Evolutionary conservation across 2,113 vertebrate species (phyloP), one percentile per base, ranked within the genome.

Genomic region (Acanthisitta chloris): DNA sequence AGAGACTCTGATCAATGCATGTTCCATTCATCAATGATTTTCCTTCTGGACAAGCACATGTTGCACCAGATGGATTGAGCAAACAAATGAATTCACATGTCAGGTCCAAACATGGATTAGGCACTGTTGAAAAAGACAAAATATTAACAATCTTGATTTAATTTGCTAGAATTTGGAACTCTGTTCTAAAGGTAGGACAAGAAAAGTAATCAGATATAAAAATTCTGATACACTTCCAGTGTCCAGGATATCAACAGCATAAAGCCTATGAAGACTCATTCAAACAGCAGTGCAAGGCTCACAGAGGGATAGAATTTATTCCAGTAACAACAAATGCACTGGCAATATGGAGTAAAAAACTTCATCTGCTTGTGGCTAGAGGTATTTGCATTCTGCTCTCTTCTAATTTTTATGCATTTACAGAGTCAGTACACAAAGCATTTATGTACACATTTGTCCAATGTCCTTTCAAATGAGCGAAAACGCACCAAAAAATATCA

Each of bases 11-110:
- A 92, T 99, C 99, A 59, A 94, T 97, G 88, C 99, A 99, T 40
- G 99, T 99, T 79, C 98, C 98, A 85, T 99, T 99, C 94, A 99
- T 95, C 96, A 99, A 93, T 3, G 98, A 96, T 93, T 99, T 99
- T 80, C 99, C 99, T 97, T 99, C 99, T 71, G 99, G 99, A 97
- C 99, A 99, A 61, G 98, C 98, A 94, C 99, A 99, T 8, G 98
- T 98, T 85, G 99, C 99, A 54, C 99, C 99, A 72, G 97, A 97
- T 79, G 99, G 99, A 95, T 99, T 99, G 46, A 99, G 98, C 79
- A 99, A 97, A 97, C 99, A 99, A 97, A 99, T 98, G 95, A 99
- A 99, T 61, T 99, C 99, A 94, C 99, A 99, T 3, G 96, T 98
- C 97, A 99, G 98, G 69, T 98, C 98, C 93, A 98, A 96, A 92